These are phyloP conservation scores for Artemisiospiza belli DNA, from an alignment of 2,113 vertebrate genomes.

Conservation along the genomic window DNA sequence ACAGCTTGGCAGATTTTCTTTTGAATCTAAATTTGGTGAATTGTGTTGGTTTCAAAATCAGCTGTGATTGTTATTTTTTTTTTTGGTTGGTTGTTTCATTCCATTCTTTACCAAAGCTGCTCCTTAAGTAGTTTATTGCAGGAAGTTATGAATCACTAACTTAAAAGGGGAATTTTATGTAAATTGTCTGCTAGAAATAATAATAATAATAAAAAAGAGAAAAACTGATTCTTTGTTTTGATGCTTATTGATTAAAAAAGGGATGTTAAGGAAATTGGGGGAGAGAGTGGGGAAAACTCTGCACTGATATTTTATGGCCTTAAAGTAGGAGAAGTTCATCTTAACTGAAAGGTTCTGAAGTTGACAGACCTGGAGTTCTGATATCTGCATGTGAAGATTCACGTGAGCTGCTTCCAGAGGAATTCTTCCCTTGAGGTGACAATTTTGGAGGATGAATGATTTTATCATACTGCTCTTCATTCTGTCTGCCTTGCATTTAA, in stretches of 20 bases:
- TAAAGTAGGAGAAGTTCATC: not conserved
- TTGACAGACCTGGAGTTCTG: not conserved
- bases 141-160: constrained; percentile 81
- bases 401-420: not conserved
- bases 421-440: not conserved
- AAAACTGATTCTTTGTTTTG: constrained; percentile 49
- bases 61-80: constrained; percentile 67
- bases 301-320: not conserved
- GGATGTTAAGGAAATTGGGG: not conserved
- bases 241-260: not conserved
- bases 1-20: constrained; percentile 36
- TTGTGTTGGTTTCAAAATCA: constrained; percentile 74
- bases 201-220: constrained; percentile 70
- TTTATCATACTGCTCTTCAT: not conserved
- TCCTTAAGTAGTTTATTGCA: constrained; percentile 81
- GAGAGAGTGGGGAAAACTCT: not conserved
- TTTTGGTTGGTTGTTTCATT: constrained; percentile 75
- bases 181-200: constrained; percentile 84
- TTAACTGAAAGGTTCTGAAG: not conserved
- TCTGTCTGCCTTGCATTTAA: not conserved
- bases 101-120: constrained; percentile 87
- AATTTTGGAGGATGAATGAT: not conserved
- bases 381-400: not conserved
- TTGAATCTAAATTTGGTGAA: constrained; percentile 70
- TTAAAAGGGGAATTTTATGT: constrained; percentile 84